Conservation (phyloP, 2,888 invertebrate species). For the Caenorhabditis sulstoni region DNA sequence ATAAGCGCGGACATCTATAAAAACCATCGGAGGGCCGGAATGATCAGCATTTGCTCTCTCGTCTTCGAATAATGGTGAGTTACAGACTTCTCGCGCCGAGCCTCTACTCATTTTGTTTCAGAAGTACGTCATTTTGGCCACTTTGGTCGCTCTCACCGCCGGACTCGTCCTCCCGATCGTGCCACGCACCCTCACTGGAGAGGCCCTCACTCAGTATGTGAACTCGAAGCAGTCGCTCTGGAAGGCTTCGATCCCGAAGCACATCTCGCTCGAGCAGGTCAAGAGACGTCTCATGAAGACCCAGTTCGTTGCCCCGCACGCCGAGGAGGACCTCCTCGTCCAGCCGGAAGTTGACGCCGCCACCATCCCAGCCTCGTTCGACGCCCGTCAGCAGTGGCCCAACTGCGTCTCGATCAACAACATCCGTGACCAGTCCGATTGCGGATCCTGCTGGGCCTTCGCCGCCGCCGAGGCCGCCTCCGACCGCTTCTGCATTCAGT, state of each 20-base stretch:
- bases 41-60: slow-evolving; percentile 39
- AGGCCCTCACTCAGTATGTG: slow-evolving; percentile 57
- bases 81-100: background rate
- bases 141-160: slow-evolving; percentile 32
- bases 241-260: slow-evolving; percentile 47
- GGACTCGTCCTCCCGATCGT: slow-evolving; percentile 49
- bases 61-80: slow-evolving; percentile 43
- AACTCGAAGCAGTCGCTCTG: slow-evolving; percentile 56
- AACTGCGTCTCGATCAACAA: slow-evolving; percentile 61
- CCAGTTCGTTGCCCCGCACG: slow-evolving; percentile 45
- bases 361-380: slow-evolving; percentile 60
- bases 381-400: slow-evolving; percentile 65
- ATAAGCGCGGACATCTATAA: slow-evolving; percentile 32
- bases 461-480: slow-evolving; percentile 82
- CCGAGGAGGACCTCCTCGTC: slow-evolving; percentile 35
- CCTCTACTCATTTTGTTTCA: slow-evolving; percentile 10
- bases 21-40: background rate
- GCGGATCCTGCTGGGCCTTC: slow-evolving; percentile 88
- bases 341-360: slow-evolving; percentile 17
- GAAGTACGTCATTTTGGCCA: slow-evolving; percentile 47
- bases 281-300: slow-evolving; percentile 56
- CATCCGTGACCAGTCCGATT: slow-evolving; percentile 70
- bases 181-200: slow-evolving; percentile 26
- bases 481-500: slow-evolving; percentile 82
- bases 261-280: slow-evolving; percentile 38